Evolutionary conservation across 2,888 invertebrate genomes (phyloP).

Genomic region (Ganaspis brasiliensis): DNA sequence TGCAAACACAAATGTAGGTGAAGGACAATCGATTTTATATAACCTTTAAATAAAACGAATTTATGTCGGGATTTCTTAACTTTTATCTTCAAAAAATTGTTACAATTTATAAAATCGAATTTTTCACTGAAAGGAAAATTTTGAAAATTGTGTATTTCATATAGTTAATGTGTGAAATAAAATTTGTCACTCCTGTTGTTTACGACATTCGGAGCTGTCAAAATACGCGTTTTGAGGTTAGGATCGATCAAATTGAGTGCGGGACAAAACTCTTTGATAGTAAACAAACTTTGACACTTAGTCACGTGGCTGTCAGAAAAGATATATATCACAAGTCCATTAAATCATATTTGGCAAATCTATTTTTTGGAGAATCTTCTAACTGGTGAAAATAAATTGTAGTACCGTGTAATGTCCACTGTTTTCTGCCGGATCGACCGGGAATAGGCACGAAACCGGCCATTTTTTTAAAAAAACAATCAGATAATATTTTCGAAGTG

Average conservation of each 20-base stretch:
- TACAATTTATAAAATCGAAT: not conserved
- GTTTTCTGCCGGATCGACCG: slow-evolving; percentile 86
- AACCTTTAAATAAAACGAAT: not conserved
- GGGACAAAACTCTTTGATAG: not conserved
- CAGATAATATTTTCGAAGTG: not conserved
- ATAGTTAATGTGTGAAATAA: too few species aligned
- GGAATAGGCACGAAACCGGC: slow-evolving; percentile 83
- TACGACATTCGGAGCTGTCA: too few species aligned
- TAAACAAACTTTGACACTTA: slow-evolving; percentile 31
- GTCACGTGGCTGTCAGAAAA: slow-evolving; percentile 9
- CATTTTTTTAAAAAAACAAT: slow-evolving; percentile 75
- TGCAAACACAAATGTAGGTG: not conserved
- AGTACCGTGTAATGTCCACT: slow-evolving; percentile 89
- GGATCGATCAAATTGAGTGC: not conserved
- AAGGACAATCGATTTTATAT: slow-evolving; percentile 46
- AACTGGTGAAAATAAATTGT: not conserved
- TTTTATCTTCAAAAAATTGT: not conserved
- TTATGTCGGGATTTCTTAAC: not conserved
- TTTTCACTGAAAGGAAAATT: not conserved
- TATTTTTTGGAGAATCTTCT: not conserved
- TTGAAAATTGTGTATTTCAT: not conserved
- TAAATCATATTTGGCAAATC: not conserved
- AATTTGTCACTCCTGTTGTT: too few species aligned
- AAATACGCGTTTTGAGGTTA: not conserved
- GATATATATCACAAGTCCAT: not conserved